Evolutionary conservation across 92 coral and sea anemone species (phyloP).

Genomic region (Scolanthus callimorphus): DNA sequence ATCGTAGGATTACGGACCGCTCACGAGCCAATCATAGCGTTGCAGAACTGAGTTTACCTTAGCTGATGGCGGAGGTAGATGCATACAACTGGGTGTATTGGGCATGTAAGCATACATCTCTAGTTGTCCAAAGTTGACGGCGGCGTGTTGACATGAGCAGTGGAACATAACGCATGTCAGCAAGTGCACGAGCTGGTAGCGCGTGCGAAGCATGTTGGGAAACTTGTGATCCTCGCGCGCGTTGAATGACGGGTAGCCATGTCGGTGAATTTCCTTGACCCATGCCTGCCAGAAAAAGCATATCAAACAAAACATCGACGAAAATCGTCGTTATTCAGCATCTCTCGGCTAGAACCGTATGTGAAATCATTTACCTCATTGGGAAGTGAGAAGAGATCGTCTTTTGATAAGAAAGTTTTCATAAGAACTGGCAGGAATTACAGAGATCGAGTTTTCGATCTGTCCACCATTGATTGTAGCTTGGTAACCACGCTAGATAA

Average conservation of each 20-base stretch:
- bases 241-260: conserved; percentile 54
- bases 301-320: neutral
- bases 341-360: too few relatives aligned
- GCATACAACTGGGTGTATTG: conserved; percentile 78
- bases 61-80: conserved; percentile 73
- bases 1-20: too few relatives aligned
- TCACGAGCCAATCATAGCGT: too few relatives aligned
- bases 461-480: too few relatives aligned
- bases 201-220: conserved; percentile 47
- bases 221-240: conserved; percentile 70
- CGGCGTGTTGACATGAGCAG: conserved; percentile 88
- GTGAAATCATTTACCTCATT: too few relatives aligned
- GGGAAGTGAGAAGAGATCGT: too few relatives aligned
- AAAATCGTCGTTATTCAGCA: too few relatives aligned
- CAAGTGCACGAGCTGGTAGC: conserved; percentile 62
- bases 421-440: too few relatives aligned
- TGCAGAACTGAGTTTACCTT: too few relatives aligned
- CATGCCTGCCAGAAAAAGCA: conserved; percentile 5
- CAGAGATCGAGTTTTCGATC: too few relatives aligned
- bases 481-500: too few relatives aligned
- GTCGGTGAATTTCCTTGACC: conserved; percentile 57
- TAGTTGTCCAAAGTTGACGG: conserved; percentile 81
- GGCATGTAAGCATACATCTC: conserved; percentile 73
- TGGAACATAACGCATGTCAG: conserved; percentile 63
- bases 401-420: too few relatives aligned